Conservation (phyloP, 2,888 invertebrate species). For the Aspidiotus destructor region DNA sequence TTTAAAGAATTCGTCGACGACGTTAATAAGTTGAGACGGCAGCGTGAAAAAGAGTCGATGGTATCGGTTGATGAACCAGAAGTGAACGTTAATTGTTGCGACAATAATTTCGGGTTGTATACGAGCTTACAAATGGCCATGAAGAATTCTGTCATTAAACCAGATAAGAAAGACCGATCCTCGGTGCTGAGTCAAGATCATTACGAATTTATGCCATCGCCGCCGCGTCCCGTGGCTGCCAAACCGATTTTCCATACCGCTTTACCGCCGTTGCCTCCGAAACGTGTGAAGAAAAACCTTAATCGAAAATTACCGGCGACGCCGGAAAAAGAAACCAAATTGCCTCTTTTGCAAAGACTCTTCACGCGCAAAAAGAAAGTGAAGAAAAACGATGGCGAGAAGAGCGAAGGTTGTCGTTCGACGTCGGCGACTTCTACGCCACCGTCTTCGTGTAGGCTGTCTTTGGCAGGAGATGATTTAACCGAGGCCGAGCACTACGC, state of each 20-base stretch:
- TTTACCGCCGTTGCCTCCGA: constrained; percentile 69
- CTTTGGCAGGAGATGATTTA: constrained; percentile 43
- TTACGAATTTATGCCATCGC: constrained; percentile 46
- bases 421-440: background rate
- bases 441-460: background rate
- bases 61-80: background rate
- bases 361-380: constrained; percentile 39
- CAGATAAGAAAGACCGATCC: constrained; percentile 40
- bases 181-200: constrained; percentile 1
- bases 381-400: constrained; percentile 4
- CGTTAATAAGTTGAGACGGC: constrained; percentile 54
- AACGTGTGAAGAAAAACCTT: constrained; percentile 46
- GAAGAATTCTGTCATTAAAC: constrained; percentile 63
- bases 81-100: constrained; percentile 39
- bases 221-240: constrained; percentile 39
- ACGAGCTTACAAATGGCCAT: constrained; percentile 77
- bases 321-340: constrained; percentile 45
- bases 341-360: constrained; percentile 54
- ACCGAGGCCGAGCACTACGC: constrained; percentile 85
- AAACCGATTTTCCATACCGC: background rate
- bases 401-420: background rate
- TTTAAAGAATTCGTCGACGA: constrained; percentile 17
- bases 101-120: constrained; percentile 46
- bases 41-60: background rate
- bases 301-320: constrained; percentile 50